Evolutionary conservation across 2,113 vertebrate genomes (phyloP), one percentile per base, ranked within the genome.

Genomic region (Psittacula cyanocephala): DNA sequence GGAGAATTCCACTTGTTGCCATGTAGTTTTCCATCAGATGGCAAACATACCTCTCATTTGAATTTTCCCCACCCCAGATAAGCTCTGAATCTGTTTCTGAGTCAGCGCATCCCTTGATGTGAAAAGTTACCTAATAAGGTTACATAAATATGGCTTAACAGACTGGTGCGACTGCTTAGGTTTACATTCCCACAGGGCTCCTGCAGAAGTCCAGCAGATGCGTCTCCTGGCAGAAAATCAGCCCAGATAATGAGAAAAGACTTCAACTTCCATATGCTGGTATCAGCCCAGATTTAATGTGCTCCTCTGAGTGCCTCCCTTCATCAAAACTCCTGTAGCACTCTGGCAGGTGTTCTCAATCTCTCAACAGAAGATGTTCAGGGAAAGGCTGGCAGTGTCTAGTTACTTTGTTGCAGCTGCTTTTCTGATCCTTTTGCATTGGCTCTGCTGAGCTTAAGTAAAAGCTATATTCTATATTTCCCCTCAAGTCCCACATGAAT

Each of bases 181-280:
- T 79, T 91, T 95, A 46, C 50, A 81, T 90, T 95, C 93, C 92
- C 80, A 0, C 47, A 60, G 86, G 94, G 35, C n/a, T 90, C 17
- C 52, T 81, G 64, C 82, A 78, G 85, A 96, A 96, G 95, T 96
- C 93, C 95, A 95, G 86, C 94, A 96, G 93, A 96, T 94, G 96
- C 63, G 82, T 91, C 95, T 96, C 70, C 90, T 95, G 95, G 95
- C 88, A 97, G 80, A 94, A 96, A 96, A 93, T 93, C 92, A 96
- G 82, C 93, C 86, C 87, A 93, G 88, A 91, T 96, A 95, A 97
- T 94, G 88, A 96, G 95, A 95, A 97, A 92, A 96, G 60, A 78
- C 80, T 95, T 95, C 92, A 95, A 81, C 37, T 83, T 93, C 94
- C 95, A 93, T 96, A 95, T 95, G 95, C 52, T 87, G 41, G 31